Base-by-base conservation (phyloP, 2,888 invertebrate species). In the Dasypolia templi region DNA sequence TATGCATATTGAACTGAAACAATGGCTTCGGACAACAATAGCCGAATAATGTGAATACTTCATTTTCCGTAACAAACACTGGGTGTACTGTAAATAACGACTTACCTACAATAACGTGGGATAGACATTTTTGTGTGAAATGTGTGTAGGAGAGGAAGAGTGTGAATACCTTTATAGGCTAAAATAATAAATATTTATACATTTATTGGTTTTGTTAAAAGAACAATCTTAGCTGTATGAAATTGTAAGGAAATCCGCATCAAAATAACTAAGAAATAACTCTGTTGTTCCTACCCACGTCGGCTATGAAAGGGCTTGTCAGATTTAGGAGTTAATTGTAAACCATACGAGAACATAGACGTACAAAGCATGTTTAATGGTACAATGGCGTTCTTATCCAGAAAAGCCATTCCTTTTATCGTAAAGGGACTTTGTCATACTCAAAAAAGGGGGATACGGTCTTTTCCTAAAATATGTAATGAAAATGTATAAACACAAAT, bases 1-100 rank as follows among this genome's bases (percentile, higher is more conserved):
- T 72, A 19, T 70, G 75, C 81, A 76, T 55, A 75, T 86, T 65
- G 71, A 64, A 67, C 56, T 26, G 53, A 68, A 82, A 80, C 82
- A 80, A 80, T 82, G 55, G 17, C 0, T 14, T 55, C 51, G 51
- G 72, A 55, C 63, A 53, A 80, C 79, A 80, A 77, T 68, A 72
- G 59, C 55, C 51, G 55, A 82, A 80, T 72, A 42, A 79, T 75
- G 9, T 68, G 53, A 79, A 67, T 61, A 67, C 58, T 80, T 80
- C 46, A 81, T 67, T 63, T 42, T 35, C 32, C 32, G 51, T 22
- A 56, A 61, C 44, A 35, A 44, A 35, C 32, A n/a, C 7, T 59
- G 51, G 59, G 1, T 63, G 6, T 59, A n/a, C 22, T 22, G 29
- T 32, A 44, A 72, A 72, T 64, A 72, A 26, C 32, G 6, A 9